These are phyloP conservation scores for Ataeniobius toweri DNA, from an alignment of 2,797 vertebrate genomes.

Conservation along the genomic window DNA sequence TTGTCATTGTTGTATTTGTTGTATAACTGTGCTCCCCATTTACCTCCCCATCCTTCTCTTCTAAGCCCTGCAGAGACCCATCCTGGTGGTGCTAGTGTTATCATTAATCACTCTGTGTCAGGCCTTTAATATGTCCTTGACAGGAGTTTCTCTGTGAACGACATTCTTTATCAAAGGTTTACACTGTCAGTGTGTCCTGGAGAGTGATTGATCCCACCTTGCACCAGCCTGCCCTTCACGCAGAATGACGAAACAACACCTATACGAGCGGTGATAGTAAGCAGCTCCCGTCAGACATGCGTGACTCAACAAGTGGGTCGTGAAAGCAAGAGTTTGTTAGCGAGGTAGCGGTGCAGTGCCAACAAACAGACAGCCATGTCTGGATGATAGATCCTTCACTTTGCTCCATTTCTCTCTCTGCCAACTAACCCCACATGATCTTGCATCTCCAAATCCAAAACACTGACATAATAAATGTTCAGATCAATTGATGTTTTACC, in stretches of 20 bases:
- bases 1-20: conserved; percentile 9
- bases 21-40: conserved; percentile 33
- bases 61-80: conserved; percentile 48
- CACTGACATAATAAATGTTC: conserved; percentile 55
- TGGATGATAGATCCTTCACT: conserved; percentile 49
- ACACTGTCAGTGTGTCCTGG: conserved; percentile 71
- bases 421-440: conserved; percentile 38
- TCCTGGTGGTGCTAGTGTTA: conserved; percentile 43
- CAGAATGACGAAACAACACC: conserved; percentile 60
- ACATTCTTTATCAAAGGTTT: conserved; percentile 84
- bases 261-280: conserved; percentile 33
- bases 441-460: conserved; percentile 60
- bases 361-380: conserved; percentile 8
- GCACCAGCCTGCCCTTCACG: conserved; percentile 70
- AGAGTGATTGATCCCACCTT: conserved; percentile 75
- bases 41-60: conserved; percentile 54
- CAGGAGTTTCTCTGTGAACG: conserved; percentile 75
- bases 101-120: conserved; percentile 77
- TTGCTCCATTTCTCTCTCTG: conserved; percentile 57
- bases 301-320: conserved; percentile 21
- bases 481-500: conserved; percentile 68
- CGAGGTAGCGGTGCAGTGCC: not conserved
- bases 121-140: conserved; percentile 83
- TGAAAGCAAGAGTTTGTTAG: conserved; percentile 16
- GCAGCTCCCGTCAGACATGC: conserved; percentile 18